Percentiles rank a stretch among this genome's conserved stretches.
These are phyloP conservation scores for Piprites chloris DNA, from an alignment of 2,113 vertebrate species.

Conservation along the genomic window DNA sequence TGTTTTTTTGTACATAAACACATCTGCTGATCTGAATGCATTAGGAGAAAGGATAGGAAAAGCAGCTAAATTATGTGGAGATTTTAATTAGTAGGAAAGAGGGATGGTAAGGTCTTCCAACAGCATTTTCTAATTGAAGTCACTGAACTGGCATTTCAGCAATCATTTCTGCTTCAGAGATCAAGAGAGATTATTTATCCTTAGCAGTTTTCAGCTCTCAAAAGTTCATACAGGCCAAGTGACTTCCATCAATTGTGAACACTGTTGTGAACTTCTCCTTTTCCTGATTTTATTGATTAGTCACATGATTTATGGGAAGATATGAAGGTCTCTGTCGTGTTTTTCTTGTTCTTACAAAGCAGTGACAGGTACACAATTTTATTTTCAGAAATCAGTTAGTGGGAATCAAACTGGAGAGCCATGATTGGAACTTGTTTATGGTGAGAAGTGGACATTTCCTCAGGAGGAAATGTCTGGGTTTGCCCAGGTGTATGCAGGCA, in stretches of 20 bases:
- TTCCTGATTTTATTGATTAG: not conserved
- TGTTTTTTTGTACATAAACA: not conserved
- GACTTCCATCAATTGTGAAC: not conserved
- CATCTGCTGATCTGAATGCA: not conserved
- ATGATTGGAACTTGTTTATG: not conserved
- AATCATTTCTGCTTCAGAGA: constrained; percentile 51
- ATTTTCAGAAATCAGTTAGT: not conserved
- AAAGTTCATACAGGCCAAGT: constrained; percentile 18
- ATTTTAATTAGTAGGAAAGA: constrained; percentile 15
- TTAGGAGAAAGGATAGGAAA: not conserved
- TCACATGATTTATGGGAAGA: not conserved
- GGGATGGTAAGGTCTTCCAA: not conserved
- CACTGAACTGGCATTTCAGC: constrained; percentile 35
- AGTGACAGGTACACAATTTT: not conserved
- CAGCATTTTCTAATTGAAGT: constrained; percentile 52
- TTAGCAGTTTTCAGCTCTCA: constrained; percentile 4
- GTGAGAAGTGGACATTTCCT: not conserved
- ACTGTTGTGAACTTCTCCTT: not conserved
- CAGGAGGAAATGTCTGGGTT: not conserved
- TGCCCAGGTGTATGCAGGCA: not conserved
- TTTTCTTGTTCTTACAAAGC: not conserved
- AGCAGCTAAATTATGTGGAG: not conserved
- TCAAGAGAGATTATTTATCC: constrained; percentile 40
- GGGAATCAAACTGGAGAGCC: not conserved
- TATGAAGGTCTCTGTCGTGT: not conserved